Evolutionary conservation across 2,888 invertebrate genomes (phyloP).

Genomic region (Flabesymbios commensalis): DNA sequence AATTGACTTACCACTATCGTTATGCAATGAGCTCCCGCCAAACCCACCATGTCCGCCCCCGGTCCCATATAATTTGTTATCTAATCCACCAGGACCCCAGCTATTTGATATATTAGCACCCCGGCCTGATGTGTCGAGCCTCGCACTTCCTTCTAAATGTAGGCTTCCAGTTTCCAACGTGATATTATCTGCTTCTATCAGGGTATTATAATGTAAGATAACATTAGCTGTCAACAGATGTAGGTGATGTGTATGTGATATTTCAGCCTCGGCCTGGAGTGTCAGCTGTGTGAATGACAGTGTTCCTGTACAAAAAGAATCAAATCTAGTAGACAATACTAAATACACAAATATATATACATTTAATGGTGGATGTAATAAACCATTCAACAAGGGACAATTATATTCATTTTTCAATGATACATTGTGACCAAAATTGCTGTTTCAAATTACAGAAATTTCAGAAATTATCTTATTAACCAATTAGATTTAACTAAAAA

Average conservation of each 20-base stretch:
- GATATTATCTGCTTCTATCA: slow-evolving; percentile 36
- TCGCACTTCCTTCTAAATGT: slow-evolving; percentile 40
- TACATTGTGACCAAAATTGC: too few relatives aligned
- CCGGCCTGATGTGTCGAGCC: slow-evolving; percentile 25
- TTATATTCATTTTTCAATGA: too few relatives aligned
- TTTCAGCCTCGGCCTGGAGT: slow-evolving; percentile 36
- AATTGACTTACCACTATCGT: too few relatives aligned
- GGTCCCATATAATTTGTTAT: slow-evolving; percentile 23
- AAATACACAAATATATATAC: too few relatives aligned
- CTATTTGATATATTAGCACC: slow-evolving; percentile 13
- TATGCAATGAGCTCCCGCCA: slow-evolving; percentile 45
- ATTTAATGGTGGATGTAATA: too few relatives aligned
- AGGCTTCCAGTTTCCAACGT: slow-evolving; percentile 31
- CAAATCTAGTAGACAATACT: too few relatives aligned
- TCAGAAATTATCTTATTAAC: too few relatives aligned
- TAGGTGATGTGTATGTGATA: slow-evolving; percentile 34
- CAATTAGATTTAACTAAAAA: too few relatives aligned
- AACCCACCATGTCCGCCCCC: slow-evolving; percentile 45
- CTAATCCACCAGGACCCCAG: slow-evolving; percentile 20
- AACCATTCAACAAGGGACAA: too few relatives aligned
- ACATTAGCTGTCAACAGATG: slow-evolving; percentile 35
- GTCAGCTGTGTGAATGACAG: slow-evolving; percentile 36
- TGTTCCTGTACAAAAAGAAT: slow-evolving; percentile 31
- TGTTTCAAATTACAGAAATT: too few relatives aligned
- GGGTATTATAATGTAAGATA: slow-evolving; percentile 38